phyloP scores from a whole-genome alignment of 2,797 vertebrate species.

The Geotrypetes seraphini region DNA sequence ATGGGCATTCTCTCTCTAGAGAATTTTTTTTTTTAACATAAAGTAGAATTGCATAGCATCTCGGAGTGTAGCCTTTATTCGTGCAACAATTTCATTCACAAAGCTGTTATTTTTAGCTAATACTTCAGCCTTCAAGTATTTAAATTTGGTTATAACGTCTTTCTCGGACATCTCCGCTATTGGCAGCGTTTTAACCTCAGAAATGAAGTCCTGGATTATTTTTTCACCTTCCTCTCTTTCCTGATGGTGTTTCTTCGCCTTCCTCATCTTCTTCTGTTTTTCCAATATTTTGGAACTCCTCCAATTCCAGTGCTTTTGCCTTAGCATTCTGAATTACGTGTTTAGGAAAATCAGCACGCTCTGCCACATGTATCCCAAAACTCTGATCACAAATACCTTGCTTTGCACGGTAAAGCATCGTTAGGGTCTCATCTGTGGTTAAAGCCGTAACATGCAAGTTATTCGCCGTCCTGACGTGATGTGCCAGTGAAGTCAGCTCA shows the following conservation, averaged over 20 bases:
- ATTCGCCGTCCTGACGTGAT: slow-evolving; percentile 69
- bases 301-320: slow-evolving; percentile 84
- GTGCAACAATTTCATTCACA: slow-evolving; percentile 71
- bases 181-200: slow-evolving; percentile 72
- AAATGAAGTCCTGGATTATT: slow-evolving; percentile 82
- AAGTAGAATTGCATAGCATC: too few relatives aligned
- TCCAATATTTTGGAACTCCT: slow-evolving; percentile 81
- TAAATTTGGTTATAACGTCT: slow-evolving; percentile 62
- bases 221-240: slow-evolving; percentile 89
- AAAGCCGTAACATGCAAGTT: slow-evolving; percentile 93
- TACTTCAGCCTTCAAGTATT: slow-evolving; percentile 70
- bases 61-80: slow-evolving; percentile 34
- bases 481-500: slow-evolving; percentile 83
- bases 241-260: slow-evolving; percentile 60
- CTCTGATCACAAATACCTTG: slow-evolving; percentile 94
- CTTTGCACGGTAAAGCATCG: slow-evolving; percentile 91
- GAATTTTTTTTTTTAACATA: slow-evolving; percentile 2
- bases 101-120: slow-evolving; percentile 71
- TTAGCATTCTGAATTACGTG: slow-evolving; percentile 81
- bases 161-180: slow-evolving; percentile 70
- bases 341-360: slow-evolving; percentile 82
- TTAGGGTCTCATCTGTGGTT: slow-evolving; percentile 77
- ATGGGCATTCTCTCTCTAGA: slow-evolving; percentile 1
- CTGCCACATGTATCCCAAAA: slow-evolving; percentile 95
- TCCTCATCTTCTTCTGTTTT: slow-evolving; percentile 36